Evolutionary conservation across 2,797 vertebrate genomes (phyloP).

Genomic region (Gobio occitaniae): DNA sequence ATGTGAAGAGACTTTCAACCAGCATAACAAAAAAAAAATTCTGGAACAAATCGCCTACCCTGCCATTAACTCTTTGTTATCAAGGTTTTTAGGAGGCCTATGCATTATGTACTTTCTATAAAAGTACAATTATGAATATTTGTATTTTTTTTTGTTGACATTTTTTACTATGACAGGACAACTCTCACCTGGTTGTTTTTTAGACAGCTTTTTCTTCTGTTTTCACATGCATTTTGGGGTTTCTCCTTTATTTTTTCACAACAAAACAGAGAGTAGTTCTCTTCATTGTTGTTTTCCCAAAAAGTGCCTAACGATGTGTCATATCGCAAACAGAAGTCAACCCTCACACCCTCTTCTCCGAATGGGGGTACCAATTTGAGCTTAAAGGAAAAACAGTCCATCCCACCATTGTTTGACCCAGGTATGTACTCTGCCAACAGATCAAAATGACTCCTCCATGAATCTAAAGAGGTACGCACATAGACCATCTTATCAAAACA

Average conservation of each 20-base stretch:
- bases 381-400: constrained; percentile 90
- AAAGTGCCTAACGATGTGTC: constrained; percentile 90
- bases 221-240: constrained; percentile 70
- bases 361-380: constrained; percentile 89
- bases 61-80: no score
- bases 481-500: constrained; percentile 90
- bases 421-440: constrained; percentile 90
- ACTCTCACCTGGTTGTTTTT: constrained; percentile 85
- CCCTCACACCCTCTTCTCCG: constrained; percentile 79
- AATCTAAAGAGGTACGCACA: constrained; percentile 87
- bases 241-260: constrained; percentile 77
- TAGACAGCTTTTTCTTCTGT: constrained; percentile 91
- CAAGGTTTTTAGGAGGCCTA: no score
- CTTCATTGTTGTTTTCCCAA: constrained; percentile 92
- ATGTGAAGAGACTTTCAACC: no score
- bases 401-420: constrained; percentile 83
- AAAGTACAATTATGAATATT: no score
- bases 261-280: constrained; percentile 88
- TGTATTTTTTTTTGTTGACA: neutral
- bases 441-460: constrained; percentile 91
- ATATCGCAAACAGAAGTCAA: constrained; percentile 95
- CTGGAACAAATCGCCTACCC: no score
- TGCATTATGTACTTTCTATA: no score
- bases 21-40: no score
- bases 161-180: neutral